These are phyloP conservation scores for Alloscopus bannaensis DNA, from an alignment of 2,888 invertebrate species.

Conservation along the genomic window DNA sequence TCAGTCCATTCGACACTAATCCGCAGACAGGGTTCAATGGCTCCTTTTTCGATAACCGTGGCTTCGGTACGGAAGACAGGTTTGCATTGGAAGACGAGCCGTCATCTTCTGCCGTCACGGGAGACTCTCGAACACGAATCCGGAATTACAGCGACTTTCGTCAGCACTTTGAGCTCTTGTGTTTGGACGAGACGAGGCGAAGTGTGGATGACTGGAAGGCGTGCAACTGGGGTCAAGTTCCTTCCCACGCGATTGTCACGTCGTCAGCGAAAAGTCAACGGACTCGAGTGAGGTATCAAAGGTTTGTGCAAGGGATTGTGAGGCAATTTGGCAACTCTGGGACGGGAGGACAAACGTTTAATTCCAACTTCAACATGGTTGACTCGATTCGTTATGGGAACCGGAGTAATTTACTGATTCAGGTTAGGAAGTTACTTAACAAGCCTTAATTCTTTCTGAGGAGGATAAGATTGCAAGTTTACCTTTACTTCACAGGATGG, in stretches of 20 bases:
- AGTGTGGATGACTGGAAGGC: conserved; percentile 82
- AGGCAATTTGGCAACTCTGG: conserved; percentile 71
- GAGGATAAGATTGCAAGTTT: background rate
- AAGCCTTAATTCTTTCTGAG: background rate
- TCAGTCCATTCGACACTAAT: conserved; percentile 47
- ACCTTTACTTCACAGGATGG: conserved; percentile 80
- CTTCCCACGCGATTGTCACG: conserved; percentile 89
- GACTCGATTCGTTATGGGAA: conserved; percentile 83
- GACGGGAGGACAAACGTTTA: conserved; percentile 21
- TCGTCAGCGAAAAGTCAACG: conserved; percentile 84
- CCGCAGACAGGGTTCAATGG: conserved; percentile 26
- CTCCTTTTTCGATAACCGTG: conserved; percentile 24
- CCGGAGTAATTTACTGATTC: conserved; percentile 86
- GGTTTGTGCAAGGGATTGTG: conserved; percentile 74
- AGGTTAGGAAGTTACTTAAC: conserved; percentile 78
- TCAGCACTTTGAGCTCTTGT: conserved; percentile 87
- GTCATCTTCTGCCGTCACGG: conserved; percentile 9
- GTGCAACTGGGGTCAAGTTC: conserved; percentile 92
- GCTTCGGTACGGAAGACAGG: conserved; percentile 32
- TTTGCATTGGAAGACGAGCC: conserved; percentile 16
- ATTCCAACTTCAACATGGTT: conserved; percentile 79
- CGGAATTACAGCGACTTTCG: conserved; percentile 62
- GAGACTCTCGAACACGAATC: conserved; percentile 15
- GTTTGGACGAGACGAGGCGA: conserved; percentile 85
- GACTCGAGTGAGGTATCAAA: conserved; percentile 77